Base-by-base conservation (phyloP, 2,113 vertebrate genomes). In the Thunnus maccoyii region DNA sequence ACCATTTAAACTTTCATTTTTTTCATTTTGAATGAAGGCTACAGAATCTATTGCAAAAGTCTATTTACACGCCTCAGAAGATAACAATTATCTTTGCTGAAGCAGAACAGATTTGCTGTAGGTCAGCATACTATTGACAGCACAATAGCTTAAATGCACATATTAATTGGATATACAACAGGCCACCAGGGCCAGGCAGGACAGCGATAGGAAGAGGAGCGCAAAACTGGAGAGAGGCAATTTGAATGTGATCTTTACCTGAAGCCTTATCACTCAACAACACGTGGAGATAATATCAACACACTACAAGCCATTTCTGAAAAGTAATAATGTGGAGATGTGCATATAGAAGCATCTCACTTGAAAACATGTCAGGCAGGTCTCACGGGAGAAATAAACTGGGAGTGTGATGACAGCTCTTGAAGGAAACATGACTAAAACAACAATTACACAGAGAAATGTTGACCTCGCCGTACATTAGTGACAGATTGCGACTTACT, bases 241-340 rank as follows among this genome's bases (percentile, higher is more conserved):
- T 84, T 79, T 80, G 81, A 77, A 82, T 68, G 74, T 72, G 88
- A 83, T 91, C 88, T 78, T 84, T 75, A 91, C 83, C 84, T 83
- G 82, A 48, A n/a, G 73, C 78, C 86, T 93, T 93, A 92, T 94
- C 91, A 20, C 85, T 78, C 76, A 48, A 81, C 75, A 90, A 79
- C 92, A 94, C 22, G 70, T 72, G 77, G 58, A 57, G 87, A 92
- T 93, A 55, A 32, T 85, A 92, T 93, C 88, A 61, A 72, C 70
- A 66, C 7, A 27, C 82, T 89, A 70, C 68, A 74, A 82, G 78
- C 70, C 50, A 46, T 91, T 90, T 85, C 75, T 79, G 69, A 82
- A 85, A 86, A 68, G 88, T 73, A 83, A 88, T 84, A 76, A 78
- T 85, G 87, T 62, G 67, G 55, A 78, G 55, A 78, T 73, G 76